These are phyloP conservation scores for Clupea harengus DNA, from an alignment of 2,113 vertebrate genomes.

Conservation along the genomic window DNA sequence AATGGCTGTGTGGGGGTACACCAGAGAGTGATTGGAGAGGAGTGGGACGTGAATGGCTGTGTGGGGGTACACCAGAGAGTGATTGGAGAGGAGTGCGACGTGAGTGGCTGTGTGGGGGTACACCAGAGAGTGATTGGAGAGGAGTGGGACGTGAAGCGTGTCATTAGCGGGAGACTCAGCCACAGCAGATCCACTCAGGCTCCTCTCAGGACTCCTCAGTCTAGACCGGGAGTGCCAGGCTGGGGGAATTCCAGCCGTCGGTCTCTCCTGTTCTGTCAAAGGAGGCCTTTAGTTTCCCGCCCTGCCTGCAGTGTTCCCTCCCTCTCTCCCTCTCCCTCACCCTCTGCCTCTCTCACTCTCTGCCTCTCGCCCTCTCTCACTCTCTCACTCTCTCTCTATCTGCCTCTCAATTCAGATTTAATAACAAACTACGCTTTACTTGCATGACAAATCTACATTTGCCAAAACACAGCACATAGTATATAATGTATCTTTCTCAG, in stretches of 20 bases:
- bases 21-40: too few relatives aligned
- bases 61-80: not conserved
- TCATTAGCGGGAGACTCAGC: conserved; percentile 36
- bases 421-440: too few relatives aligned
- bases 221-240: conserved; percentile 25
- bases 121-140: not conserved
- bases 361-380: not conserved
- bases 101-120: too few relatives aligned
- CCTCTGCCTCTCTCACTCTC: conserved; percentile 27
- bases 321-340: conserved; percentile 25
- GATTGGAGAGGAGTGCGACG: not conserved
- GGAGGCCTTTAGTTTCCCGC: not conserved
- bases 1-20: too few relatives aligned
- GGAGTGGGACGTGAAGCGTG: not conserved
- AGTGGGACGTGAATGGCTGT: not conserved
- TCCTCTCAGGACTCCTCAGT: not conserved
- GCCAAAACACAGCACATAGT: not conserved
- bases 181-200: not conserved
- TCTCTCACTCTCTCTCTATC: too few relatives aligned
- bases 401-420: not conserved
- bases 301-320: not conserved
- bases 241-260: conserved; percentile 33
- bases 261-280: not conserved
- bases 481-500: not conserved
- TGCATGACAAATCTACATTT: not conserved